Evolutionary conservation across 2,113 vertebrate genomes (phyloP).

Genomic region (Ranitomeya imitator): DNA sequence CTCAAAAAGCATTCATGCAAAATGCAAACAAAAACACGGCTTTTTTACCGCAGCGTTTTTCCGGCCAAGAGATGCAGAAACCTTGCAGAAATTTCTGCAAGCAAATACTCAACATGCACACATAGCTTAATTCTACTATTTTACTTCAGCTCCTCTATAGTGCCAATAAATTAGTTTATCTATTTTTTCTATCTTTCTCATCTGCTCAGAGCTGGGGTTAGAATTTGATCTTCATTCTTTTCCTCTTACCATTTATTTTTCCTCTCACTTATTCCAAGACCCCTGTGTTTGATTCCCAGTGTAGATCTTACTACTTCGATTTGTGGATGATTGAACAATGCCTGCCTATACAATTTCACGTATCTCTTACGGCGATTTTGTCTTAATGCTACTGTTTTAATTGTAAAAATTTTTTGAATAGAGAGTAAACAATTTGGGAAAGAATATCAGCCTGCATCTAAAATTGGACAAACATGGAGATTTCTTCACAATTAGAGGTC

Average conservation of each 20-base stretch:
- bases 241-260: not conserved
- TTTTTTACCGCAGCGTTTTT: too few species aligned
- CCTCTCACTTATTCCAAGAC: not conserved
- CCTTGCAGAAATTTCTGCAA: too few species aligned
- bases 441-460: not conserved
- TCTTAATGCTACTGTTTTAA: not conserved
- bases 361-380: not conserved
- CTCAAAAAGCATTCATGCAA: too few species aligned
- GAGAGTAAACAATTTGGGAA: not conserved
- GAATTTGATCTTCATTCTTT: not conserved
- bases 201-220: not conserved
- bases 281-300: not conserved
- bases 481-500: slow-evolving; percentile 9
- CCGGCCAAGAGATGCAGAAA: too few species aligned
- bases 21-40: too few species aligned
- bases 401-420: not conserved
- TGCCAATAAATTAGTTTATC: not conserved
- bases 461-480: not conserved
- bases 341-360: not conserved
- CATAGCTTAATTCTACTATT: not conserved
- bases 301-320: not conserved
- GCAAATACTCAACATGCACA: too few species aligned
- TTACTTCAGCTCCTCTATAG: not conserved
- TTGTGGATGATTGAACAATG: not conserved
- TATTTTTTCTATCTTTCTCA: not conserved